Evolutionary conservation across 2,888 invertebrate genomes (phyloP).

Genomic region (Acleris sparsana): DNA sequence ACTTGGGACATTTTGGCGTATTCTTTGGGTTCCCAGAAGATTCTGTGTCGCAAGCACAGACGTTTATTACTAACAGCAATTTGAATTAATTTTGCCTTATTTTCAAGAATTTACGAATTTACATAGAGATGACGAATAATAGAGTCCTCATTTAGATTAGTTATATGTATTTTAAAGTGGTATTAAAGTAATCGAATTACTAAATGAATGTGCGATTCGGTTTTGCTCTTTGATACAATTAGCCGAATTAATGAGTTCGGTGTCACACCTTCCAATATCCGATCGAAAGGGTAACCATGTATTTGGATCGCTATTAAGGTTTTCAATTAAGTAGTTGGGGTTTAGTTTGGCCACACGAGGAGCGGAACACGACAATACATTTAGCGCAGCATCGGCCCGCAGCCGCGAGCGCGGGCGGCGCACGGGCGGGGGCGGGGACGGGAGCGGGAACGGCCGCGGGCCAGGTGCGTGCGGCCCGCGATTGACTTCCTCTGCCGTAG

Average conservation of each 20-base stretch:
- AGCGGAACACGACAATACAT: slow-evolving; percentile 79
- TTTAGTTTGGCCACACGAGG: slow-evolving; percentile 73
- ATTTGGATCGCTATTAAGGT: slow-evolving; percentile 75
- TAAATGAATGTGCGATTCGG: slow-evolving; percentile 22
- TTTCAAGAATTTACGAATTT: slow-evolving; percentile 48
- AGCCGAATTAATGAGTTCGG: slow-evolving; percentile 59
- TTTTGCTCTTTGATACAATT: slow-evolving; percentile 28
- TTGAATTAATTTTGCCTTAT: slow-evolving; percentile 74
- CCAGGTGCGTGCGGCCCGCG: slow-evolving; percentile 49
- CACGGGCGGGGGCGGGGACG: slow-evolving; percentile 51
- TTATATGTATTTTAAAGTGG: background rate
- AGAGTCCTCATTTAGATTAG: slow-evolving; percentile 16
- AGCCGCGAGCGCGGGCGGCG: slow-evolving; percentile 41
- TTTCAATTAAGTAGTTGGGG: slow-evolving; percentile 80
- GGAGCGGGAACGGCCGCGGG: slow-evolving; percentile 43
- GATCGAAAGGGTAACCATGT: slow-evolving; percentile 77
- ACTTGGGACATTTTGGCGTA: slow-evolving; percentile 83
- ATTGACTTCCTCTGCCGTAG: slow-evolving; percentile 71
- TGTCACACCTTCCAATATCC: slow-evolving; percentile 61
- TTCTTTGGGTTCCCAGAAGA: slow-evolving; percentile 81
- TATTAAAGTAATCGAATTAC: slow-evolving; percentile 1
- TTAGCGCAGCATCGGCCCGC: slow-evolving; percentile 53
- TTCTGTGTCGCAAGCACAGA: slow-evolving; percentile 74
- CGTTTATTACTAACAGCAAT: slow-evolving; percentile 77
- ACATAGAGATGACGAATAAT: slow-evolving; percentile 31